Evolutionary conservation across 2,888 invertebrate genomes (phyloP), one percentile per base, ranked within the genome.

Genomic region (Deilephila porcellus): DNA sequence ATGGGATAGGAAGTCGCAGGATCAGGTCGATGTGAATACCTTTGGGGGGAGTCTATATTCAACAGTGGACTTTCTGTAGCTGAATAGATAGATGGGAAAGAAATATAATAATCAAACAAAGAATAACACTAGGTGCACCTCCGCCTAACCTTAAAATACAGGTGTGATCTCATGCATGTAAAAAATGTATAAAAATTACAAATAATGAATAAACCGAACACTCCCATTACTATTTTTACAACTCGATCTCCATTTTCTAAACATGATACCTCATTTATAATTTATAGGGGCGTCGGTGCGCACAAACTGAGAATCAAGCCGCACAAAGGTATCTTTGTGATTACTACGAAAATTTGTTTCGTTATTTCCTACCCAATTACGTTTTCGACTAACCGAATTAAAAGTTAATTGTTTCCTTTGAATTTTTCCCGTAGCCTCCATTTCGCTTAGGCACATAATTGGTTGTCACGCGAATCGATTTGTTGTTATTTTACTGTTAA

Each of bases 351-450:
- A 56, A 56, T 56, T 56, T 56, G n/a, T 56, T n/a, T n/a, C n/a
- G n/a, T 56, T 56, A 74, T 79, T 80, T 75, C 74, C 67, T 14
- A 53, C 59, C 37, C 80, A 82, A 83, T 83, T 80, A 80, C 14
- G 77, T 79, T 82, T 83, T 78, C 77, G 73, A 78, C 77, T 71
- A 75, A 60, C 60, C 53, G 29, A 70, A 70, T 52, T 70, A 32
- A 76, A 74, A 74, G 74, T 74, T 75, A 79, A 79, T 78, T 74
- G 76, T 78, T 78, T 78, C 71, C 67, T 76, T 79, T 74, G 75
- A 62, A 72, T 78, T 80, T 74, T 72, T 73, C n/a, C 72, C 29
- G 60, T 29, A 29, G 29, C 29, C 29, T 25, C 25, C 72, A 37
- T 56, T 25, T 71, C 53, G 71, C 71, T 52, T 71, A 73, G 72